phyloP scores from a whole-genome alignment of 2,113 vertebrate genomes.

The Triplophysa siluroides region DNA sequence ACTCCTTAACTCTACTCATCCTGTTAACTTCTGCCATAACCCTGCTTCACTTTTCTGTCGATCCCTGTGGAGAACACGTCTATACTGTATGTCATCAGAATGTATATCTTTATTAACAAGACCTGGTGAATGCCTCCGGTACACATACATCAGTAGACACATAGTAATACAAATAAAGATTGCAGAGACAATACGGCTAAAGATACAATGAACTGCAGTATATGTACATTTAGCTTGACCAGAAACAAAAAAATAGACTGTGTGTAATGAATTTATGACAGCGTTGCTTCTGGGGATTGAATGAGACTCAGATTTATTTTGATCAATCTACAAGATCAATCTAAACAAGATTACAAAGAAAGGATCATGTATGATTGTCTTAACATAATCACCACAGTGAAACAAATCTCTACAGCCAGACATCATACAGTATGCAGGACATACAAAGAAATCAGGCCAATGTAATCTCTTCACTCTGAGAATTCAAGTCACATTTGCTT shows the following conservation, averaged over 20 bases:
- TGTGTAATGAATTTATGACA: conserved; percentile 24
- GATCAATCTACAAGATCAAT: conserved; percentile 60
- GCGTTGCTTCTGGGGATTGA: conserved; percentile 14
- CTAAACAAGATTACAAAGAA: conserved; percentile 74
- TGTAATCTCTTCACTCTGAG: background rate
- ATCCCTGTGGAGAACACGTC: background rate
- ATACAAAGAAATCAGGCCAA: conserved; percentile 44
- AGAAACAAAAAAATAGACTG: background rate
- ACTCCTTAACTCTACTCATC: conserved; percentile 34
- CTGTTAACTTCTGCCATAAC: conserved; percentile 23
- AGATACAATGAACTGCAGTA: too few species aligned
- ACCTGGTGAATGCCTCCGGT: too few species aligned
- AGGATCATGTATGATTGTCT: conserved; percentile 73
- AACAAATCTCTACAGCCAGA: conserved; percentile 57
- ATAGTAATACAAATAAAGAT: too few species aligned
- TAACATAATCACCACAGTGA: conserved; percentile 64
- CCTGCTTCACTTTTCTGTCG: background rate
- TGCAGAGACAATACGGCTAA: too few species aligned
- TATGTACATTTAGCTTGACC: background rate
- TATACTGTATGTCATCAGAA: too few species aligned
- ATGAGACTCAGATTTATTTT: conserved; percentile 64
- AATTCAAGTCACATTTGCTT: background rate
- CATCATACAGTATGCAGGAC: background rate
- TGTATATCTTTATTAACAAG: too few species aligned
- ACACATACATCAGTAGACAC: background rate